Evolutionary conservation across 2,888 invertebrate species (phyloP).

Genomic region (Euplagia quadripunctaria): DNA sequence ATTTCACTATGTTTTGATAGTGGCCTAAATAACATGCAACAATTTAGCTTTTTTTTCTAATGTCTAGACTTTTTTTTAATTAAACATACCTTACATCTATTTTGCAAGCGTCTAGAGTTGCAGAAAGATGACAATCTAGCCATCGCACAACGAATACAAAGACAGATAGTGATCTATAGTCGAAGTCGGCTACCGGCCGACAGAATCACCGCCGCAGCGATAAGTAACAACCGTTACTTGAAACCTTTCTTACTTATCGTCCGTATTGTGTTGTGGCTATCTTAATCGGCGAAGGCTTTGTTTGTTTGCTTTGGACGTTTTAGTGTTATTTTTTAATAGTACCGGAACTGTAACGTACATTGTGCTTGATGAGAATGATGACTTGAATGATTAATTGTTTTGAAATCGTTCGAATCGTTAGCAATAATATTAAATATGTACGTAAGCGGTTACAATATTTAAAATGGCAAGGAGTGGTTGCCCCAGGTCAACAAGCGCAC

Average conservation of each 20-base stretch:
- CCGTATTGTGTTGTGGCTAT: conserved; percentile 14
- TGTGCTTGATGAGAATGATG: neutral
- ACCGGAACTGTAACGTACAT: conserved; percentile 7
- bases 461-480: too few relatives aligned
- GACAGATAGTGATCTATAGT: conserved; percentile 37
- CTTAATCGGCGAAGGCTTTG: conserved; percentile 14
- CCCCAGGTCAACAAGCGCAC: too few relatives aligned
- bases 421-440: too few relatives aligned
- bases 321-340: conserved; percentile 11
- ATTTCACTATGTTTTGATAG: neutral
- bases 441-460: too few relatives aligned
- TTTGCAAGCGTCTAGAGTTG: neutral
- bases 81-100: neutral
- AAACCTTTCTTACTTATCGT: conserved; percentile 44
- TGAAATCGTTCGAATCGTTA: neutral
- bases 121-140: conserved; percentile 10
- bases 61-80: neutral
- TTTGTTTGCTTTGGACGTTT: conserved; percentile 17
- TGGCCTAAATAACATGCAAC: neutral
- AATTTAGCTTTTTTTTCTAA: too few relatives aligned
- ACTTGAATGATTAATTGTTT: neutral
- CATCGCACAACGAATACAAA: conserved; percentile 7
- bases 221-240: conserved; percentile 34
- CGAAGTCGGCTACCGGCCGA: neutral
- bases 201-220: neutral